Base-by-base conservation (phyloP, 2,888 invertebrate species). In the Automeris io region DNA sequence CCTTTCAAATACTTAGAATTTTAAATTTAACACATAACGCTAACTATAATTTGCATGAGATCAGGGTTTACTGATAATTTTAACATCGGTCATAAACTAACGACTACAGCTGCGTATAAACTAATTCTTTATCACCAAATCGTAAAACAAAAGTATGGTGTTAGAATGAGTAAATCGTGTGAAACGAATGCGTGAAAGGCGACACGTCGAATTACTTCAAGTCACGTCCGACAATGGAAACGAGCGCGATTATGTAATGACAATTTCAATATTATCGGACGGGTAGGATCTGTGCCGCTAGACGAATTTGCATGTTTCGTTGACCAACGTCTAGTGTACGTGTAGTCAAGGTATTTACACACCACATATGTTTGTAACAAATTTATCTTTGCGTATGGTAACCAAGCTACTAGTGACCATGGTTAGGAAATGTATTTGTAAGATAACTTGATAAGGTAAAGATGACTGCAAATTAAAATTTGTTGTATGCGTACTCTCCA, bases 251-350 rank as follows among this genome's bases (percentile, higher is more conserved):
- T 68, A 69, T 59, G 70, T 64, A 77, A 77, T 48, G 51, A 43
- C 54, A 59, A 64, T 66, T 74, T 68, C 68, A 66, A 74, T 77
- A 77, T 70, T 75, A 79, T 79, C 77, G 60, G 56, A 65, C 60
- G 63, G 56, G 61, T 66, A 67, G 64, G 67, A 79, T 79, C 76
- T 76, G 61, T 78, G 75, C 64, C 68, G 68, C 46, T 43, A 46
- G 48, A 61, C 48, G 54, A 63, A 59, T 68, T 65, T 79, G 66
- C 69, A 75, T 69, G 58, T 51, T 49, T 35, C 46, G 61, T 77
- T 79, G 70, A 70, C 74, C 70, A 74, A 75, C 52, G 49, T 36
- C 37, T 22, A 39, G 34, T 19, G 42, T 29, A 29, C 49, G 43
- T 57, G 47, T 63, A 51, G 61, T 60, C 64, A 59, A 54, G 56